phyloP scores from a whole-genome alignment of 2,888 invertebrate genomes.

The Ashinkailepas kermadecensis region DNA sequence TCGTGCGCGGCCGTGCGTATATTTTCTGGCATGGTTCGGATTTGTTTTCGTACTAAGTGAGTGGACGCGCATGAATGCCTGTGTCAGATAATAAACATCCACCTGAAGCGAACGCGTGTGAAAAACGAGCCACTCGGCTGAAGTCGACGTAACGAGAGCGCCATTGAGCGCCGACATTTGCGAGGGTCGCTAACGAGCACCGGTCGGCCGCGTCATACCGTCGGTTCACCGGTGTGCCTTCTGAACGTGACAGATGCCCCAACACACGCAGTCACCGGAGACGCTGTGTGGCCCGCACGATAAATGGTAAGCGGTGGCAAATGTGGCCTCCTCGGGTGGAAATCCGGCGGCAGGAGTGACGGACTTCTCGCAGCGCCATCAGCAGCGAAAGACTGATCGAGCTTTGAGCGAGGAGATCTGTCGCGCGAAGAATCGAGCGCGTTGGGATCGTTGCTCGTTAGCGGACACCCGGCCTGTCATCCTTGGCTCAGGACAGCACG shows the following conservation, averaged over 20 bases:
- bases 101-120: background rate
- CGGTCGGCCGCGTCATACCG: background rate
- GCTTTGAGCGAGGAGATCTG: too few species aligned
- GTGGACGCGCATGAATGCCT: background rate
- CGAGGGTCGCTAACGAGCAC: background rate
- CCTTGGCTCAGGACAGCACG: too few species aligned
- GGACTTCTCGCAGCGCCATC: too few species aligned
- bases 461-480: too few species aligned
- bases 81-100: conserved; percentile 22
- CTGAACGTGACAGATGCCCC: background rate
- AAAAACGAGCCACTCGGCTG: background rate
- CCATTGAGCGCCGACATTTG: background rate
- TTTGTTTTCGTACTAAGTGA: conserved; percentile 22
- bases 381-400: too few species aligned
- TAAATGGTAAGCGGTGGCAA: too few species aligned
- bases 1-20: background rate
- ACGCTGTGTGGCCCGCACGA: too few species aligned
- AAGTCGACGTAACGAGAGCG: background rate
- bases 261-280: background rate
- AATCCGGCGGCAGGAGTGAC: too few species aligned
- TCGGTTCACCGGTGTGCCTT: background rate
- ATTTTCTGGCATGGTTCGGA: conserved; percentile 13
- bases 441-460: too few species aligned
- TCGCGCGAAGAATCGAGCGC: too few species aligned
- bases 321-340: too few species aligned